phyloP scores from a whole-genome alignment of 2,797 vertebrate genomes.

The Dermochelys coriacea region DNA sequence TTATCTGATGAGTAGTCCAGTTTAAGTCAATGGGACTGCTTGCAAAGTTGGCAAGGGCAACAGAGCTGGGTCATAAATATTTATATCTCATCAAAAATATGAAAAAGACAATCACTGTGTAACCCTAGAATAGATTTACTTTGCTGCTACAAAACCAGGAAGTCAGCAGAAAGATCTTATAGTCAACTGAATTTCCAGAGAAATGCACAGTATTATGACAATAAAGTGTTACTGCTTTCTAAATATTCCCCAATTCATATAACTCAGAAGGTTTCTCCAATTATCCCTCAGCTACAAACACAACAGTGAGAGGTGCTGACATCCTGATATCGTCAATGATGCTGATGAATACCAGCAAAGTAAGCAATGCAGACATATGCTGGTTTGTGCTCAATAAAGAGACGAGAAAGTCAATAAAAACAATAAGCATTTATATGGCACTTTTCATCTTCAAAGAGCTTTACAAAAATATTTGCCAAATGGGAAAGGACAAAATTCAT shows the following conservation, averaged over 20 bases:
- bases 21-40: no score
- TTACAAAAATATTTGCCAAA: neutral
- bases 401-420: neutral
- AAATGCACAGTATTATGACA: neutral
- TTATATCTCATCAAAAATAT: neutral
- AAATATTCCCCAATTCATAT: neutral
- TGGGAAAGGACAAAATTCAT: neutral
- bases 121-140: neutral
- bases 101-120: neutral
- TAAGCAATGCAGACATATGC: neutral
- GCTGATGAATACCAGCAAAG: neutral
- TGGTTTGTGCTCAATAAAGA: neutral
- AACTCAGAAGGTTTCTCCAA: neutral
- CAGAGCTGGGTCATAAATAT: neutral
- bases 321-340: accelerated
- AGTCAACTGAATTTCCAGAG: neutral
- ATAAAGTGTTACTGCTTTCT: neutral
- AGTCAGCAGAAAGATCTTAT: neutral
- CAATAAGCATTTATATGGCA: neutral
- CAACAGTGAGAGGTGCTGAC: neutral
- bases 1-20: neutral
- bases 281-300: neutral
- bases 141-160: neutral
- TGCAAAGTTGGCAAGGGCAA: neutral
- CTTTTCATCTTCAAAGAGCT: neutral